Evolutionary conservation across 2,797 vertebrate genomes (phyloP).

Genomic region (Yasuhikotakia modesta): DNA sequence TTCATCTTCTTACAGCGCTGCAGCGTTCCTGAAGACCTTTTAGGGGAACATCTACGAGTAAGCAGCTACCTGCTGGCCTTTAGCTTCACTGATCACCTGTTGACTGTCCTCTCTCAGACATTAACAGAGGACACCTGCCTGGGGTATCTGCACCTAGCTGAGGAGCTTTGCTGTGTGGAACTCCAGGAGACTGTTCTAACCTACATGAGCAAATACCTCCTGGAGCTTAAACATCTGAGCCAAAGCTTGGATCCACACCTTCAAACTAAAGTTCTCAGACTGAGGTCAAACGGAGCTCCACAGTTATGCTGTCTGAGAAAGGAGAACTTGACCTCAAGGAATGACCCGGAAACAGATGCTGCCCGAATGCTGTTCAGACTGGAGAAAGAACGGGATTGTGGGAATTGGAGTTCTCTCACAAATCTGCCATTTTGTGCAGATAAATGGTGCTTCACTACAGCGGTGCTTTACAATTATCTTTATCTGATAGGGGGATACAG

Average conservation of each 20-base stretch:
- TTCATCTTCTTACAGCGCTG: conserved; percentile 74
- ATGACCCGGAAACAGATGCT: conserved; percentile 63
- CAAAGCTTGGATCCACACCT: conserved; percentile 61
- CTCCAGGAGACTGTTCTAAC: conserved; percentile 68
- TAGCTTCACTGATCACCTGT: conserved; percentile 71
- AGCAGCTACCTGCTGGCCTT: conserved; percentile 76
- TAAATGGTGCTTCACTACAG: conserved; percentile 82
- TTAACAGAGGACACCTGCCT: conserved; percentile 72
- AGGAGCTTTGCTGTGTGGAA: conserved; percentile 73
- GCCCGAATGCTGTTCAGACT: conserved; percentile 70
- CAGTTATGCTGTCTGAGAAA: conserved; percentile 76
- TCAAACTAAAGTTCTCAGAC: conserved; percentile 60
- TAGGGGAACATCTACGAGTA: conserved; percentile 72
- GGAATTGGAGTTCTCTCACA: conserved; percentile 68
- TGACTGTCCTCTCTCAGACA: conserved; percentile 63
- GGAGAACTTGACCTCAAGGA: conserved; percentile 74
- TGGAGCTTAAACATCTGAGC: conserved; percentile 74
- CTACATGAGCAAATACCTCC: conserved; percentile 75
- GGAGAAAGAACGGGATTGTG: conserved; percentile 59
- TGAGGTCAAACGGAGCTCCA: conserved; percentile 64
- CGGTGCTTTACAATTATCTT: conserved; percentile 80
- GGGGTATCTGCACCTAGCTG: conserved; percentile 72
- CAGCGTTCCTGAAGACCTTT: conserved; percentile 62
- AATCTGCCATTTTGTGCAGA: conserved; percentile 78
- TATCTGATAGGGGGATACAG: conserved; percentile 81